These are phyloP conservation scores for Epicampocera succincta DNA, from an alignment of 2,888 invertebrate genomes.

Conservation along the genomic window DNA sequence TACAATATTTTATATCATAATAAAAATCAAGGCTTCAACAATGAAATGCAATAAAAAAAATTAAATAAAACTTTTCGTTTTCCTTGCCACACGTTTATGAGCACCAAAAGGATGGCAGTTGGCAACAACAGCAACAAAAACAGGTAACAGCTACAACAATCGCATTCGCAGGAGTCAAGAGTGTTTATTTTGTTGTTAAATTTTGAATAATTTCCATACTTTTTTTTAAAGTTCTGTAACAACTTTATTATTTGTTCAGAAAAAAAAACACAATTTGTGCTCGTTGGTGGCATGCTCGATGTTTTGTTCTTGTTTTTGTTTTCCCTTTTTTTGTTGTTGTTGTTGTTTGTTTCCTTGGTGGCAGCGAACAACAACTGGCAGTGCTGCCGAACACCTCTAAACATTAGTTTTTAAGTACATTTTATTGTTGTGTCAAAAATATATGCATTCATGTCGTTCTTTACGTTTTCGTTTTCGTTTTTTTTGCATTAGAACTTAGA, in stretches of 20 bases:
- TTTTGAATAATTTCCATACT: constrained; percentile 56
- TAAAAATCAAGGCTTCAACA: constrained; percentile 65
- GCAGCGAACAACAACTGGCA: constrained; percentile 40
- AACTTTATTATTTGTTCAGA: constrained; percentile 37
- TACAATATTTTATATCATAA: constrained; percentile 63
- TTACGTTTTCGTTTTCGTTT: neutral
- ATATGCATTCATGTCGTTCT: constrained; percentile 24
- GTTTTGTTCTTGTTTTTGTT: constrained; percentile 1
- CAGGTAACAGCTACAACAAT: constrained; percentile 35
- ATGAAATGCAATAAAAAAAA: constrained; percentile 35
- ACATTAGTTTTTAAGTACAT: constrained; percentile 66
- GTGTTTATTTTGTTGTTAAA: constrained; percentile 52
- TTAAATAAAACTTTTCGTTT: constrained; percentile 50
- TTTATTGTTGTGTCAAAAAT: constrained; percentile 66
- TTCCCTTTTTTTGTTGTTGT: neutral
- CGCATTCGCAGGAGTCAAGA: constrained; percentile 48
- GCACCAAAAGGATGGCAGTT: constrained; percentile 14
- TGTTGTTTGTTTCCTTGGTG: constrained; percentile 29
- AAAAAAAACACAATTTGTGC: constrained; percentile 40
- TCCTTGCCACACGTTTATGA: constrained; percentile 43
- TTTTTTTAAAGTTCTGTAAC: constrained; percentile 28
- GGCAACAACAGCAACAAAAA: neutral
- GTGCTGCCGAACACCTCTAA: constrained; percentile 58
- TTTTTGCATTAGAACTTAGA: constrained; percentile 38
- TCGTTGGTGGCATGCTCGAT: constrained; percentile 40